Conservation (phyloP, 2,888 invertebrate genomes). For the Mystacides longicornis region DNA sequence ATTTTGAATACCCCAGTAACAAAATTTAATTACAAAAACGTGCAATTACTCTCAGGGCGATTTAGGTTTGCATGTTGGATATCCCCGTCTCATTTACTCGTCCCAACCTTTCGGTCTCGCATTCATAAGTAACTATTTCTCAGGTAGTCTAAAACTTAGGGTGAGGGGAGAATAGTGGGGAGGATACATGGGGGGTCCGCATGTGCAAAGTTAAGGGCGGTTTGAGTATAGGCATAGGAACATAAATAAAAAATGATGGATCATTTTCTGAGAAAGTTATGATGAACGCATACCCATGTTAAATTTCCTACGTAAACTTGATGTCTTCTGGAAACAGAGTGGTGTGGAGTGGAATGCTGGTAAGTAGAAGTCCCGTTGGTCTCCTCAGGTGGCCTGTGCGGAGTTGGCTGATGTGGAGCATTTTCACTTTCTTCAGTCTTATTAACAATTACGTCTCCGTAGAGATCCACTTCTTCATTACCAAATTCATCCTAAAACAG, state of each 20-base stretch:
- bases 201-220: no score
- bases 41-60: no score
- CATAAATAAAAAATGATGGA: background rate
- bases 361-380: constrained; percentile 64
- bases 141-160: no score
- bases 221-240: no score
- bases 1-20: no score
- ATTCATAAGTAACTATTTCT: no score
- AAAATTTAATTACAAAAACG: no score
- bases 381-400: constrained; percentile 53
- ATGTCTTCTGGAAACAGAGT: constrained; percentile 68
- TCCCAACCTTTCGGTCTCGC: no score
- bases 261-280: background rate
- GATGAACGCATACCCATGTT: constrained; percentile 69
- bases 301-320: constrained; percentile 97
- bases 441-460: constrained; percentile 79
- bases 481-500: constrained; percentile 65
- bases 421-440: constrained; percentile 53
- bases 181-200: no score
- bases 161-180: no score
- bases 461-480: constrained; percentile 85
- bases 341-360: constrained; percentile 61
- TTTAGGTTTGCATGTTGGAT: no score
- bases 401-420: constrained; percentile 49
- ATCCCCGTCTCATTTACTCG: no score